A percentile compares a stretch with the other conserved stretches of the same genome.
These are phyloP conservation scores for Wasmannia auropunctata DNA, from an alignment of 1,140 invertebrate species.

Conservation along the genomic window DNA sequence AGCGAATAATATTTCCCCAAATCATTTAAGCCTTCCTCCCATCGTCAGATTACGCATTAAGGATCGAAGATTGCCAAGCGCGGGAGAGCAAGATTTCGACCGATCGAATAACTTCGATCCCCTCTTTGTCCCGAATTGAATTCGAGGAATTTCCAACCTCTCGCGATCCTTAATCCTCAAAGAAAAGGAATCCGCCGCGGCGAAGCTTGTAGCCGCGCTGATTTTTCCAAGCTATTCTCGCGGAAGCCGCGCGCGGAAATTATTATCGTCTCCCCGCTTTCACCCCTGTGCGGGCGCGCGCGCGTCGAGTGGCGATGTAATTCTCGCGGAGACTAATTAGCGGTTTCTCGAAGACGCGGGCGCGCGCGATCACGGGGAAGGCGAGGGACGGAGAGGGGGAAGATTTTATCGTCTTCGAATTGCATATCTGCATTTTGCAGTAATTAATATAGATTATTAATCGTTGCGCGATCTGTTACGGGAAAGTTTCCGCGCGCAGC, in stretches of 20 bases:
- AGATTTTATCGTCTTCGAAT: slow-evolving; percentile 69
- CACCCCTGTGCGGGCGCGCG: neutral
- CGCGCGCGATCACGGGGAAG: no score
- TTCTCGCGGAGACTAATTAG: slow-evolving; percentile 66
- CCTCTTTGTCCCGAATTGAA: neutral
- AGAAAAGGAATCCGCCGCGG: neutral
- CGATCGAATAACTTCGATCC: neutral
- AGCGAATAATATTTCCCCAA: neutral
- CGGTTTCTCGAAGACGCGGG: slow-evolving; percentile 66
- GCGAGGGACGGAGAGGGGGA: slow-evolving; percentile 22
- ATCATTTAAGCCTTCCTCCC: neutral
- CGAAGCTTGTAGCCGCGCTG: neutral
- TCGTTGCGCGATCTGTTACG: slow-evolving; percentile 68
- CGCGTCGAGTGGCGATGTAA: slow-evolving; percentile 8
- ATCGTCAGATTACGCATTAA: neutral
- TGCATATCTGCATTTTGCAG: slow-evolving; percentile 51
- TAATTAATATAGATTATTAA: slow-evolving; percentile 77
- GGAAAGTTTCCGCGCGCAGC: slow-evolving; percentile 72
- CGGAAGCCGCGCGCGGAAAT: neutral
- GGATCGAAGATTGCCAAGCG: neutral
- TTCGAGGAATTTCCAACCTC: neutral
- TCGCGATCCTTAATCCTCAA: neutral
- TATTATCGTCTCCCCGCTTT: neutral
- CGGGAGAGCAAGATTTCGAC: neutral
- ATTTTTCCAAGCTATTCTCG: neutral